A percentile compares a stretch with the other conserved stretches of the same genome.
Evolutionary conservation across 2,888 invertebrate genomes (phyloP).

Genomic region (Aporophyla lueneburgensis): DNA sequence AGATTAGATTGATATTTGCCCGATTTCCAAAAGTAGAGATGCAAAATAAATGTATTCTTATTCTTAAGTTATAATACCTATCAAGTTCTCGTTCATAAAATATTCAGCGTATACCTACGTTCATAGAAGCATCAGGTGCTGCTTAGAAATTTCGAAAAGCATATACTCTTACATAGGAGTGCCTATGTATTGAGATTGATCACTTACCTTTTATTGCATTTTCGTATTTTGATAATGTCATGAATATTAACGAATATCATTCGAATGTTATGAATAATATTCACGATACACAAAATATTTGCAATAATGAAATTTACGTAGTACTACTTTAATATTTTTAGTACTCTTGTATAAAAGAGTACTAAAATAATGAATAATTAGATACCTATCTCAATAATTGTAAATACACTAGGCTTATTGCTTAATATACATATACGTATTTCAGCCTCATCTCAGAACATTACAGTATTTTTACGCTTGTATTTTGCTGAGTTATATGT

Average conservation of each 20-base stretch:
- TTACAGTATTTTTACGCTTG: not conserved
- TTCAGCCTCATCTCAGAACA: not conserved
- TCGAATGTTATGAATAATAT: slow-evolving; percentile 19
- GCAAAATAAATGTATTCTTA: no score
- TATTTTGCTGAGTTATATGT: not conserved
- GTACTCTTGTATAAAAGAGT: not conserved
- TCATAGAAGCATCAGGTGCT: not conserved
- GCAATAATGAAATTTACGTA: not conserved
- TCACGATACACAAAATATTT: not conserved
- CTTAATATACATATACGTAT: not conserved
- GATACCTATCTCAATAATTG: not conserved
- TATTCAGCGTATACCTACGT: slow-evolving; percentile 10
- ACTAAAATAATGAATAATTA: slow-evolving; percentile 4
- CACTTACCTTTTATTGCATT: slow-evolving; percentile 11
- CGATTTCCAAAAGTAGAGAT: no score
- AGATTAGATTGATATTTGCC: no score
- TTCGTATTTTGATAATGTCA: not conserved
- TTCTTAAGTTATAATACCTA: not conserved
- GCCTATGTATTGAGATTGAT: slow-evolving; percentile 17
- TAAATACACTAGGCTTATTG: not conserved
- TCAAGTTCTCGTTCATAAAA: slow-evolving; percentile 17
- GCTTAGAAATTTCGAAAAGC: slow-evolving; percentile 13
- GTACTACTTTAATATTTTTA: no score
- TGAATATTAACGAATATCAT: slow-evolving; percentile 28
- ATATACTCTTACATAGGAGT: not conserved